Conservation (phyloP, 1,140 invertebrate species). For the Gryllus bimaculatus region DNA sequence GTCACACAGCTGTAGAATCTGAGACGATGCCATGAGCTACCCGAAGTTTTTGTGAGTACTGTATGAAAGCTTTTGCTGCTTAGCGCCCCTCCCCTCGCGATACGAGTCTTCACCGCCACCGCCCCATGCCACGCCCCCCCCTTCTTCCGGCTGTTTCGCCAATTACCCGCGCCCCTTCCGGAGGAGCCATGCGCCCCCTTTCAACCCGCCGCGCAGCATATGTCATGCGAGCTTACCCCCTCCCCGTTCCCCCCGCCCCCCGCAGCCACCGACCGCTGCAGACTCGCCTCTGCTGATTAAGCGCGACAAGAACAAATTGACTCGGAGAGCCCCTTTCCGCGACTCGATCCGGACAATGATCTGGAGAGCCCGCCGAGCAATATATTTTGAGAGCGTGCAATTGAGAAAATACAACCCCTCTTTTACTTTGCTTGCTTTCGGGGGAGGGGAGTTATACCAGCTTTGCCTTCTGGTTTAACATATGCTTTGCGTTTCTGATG, state of each 20-base stretch:
- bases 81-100: no score
- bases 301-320: conserved; percentile 1
- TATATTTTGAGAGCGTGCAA: not conserved
- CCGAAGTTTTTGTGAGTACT: no score
- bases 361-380: not conserved
- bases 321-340: not conserved
- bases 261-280: no score
- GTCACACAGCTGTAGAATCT: no score
- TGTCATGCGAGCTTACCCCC: not conserved
- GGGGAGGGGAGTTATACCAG: not conserved
- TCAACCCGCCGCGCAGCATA: not conserved
- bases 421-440: not conserved
- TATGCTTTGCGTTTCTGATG: not conserved
- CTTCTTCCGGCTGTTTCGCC: not conserved
- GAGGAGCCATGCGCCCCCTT: not conserved
- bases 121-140: no score
- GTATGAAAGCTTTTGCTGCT: no score
- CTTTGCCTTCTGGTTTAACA: not conserved
- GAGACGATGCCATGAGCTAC: no score
- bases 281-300: not conserved
- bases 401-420: not conserved
- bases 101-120: no score
- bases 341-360: not conserved
- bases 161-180: not conserved
- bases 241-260: not conserved